A percentile compares a stretch with the other conserved stretches of the same genome.
phyloP scores from a whole-genome alignment of 2,888 invertebrate genomes.

The Lomographa bimaculata region DNA sequence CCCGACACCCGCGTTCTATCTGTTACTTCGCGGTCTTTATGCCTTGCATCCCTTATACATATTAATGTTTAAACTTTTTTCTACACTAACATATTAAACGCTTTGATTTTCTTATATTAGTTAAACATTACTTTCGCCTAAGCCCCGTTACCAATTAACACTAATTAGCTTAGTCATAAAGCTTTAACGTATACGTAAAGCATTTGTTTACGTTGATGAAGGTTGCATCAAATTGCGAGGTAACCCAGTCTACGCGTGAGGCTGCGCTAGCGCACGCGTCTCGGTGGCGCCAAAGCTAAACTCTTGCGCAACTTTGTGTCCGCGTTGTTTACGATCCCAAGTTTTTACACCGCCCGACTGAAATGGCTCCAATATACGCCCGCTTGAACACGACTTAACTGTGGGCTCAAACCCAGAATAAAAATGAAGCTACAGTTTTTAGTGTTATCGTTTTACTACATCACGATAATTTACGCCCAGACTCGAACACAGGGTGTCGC shows the following conservation, averaged over 20 bases:
- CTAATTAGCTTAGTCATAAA: conserved; percentile 41
- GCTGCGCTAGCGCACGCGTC: conserved; percentile 81
- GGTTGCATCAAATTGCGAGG: conserved; percentile 82
- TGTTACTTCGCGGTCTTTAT: conserved; percentile 38
- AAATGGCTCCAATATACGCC: conserved; percentile 57
- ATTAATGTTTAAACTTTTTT: no score
- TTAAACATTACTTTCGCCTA: no score
- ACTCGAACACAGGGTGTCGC: conserved; percentile 64
- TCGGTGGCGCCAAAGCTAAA: conserved; percentile 73
- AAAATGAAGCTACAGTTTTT: conserved; percentile 72
- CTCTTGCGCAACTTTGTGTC: conserved; percentile 70
- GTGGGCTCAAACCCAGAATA: conserved; percentile 43
- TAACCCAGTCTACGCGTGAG: conserved; percentile 77
- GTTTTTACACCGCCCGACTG: conserved; percentile 50
- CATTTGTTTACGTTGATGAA: conserved; percentile 79
- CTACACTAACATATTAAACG: no score
- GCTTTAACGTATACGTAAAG: conserved; percentile 55
- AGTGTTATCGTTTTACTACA: conserved; percentile 65
- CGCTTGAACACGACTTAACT: conserved; percentile 26
- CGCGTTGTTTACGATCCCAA: conserved; percentile 62
- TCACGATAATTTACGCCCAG: conserved; percentile 63
- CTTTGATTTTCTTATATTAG: no score
- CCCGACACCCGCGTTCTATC: conserved; percentile 46
- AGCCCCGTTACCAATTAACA: conserved; percentile 44
- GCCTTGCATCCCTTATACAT: conserved; percentile 16